Percentiles rank a stretch among this genome's conserved stretches.
Evolutionary conservation across 2,888 invertebrate species (phyloP).

Genomic region (Herminia tarsipennalis): DNA sequence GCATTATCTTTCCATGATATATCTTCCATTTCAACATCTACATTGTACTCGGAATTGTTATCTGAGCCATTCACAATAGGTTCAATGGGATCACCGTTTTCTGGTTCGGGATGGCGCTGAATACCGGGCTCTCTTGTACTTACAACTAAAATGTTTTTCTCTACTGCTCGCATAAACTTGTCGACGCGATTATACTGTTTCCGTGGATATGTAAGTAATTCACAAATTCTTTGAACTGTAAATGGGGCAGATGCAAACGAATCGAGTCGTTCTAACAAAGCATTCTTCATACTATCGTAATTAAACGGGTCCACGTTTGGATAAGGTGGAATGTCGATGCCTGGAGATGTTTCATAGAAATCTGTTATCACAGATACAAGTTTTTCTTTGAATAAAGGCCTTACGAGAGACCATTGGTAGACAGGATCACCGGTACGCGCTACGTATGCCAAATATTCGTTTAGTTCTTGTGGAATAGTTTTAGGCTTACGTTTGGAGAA

Average conservation of each 20-base stretch:
- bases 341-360: constrained; percentile 92
- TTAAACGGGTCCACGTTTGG: constrained; percentile 97
- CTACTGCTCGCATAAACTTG: constrained; percentile 98
- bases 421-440: constrained; percentile 97
- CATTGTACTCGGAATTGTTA: constrained; percentile 82
- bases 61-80: constrained; percentile 87
- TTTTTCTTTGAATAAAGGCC: constrained; percentile 95
- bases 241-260: constrained; percentile 96
- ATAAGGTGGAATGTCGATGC: constrained; percentile 92
- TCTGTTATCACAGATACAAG: constrained; percentile 94
- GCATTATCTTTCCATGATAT: constrained; percentile 79
- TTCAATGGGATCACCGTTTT: constrained; percentile 88
- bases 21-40: constrained; percentile 84
- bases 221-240: constrained; percentile 98
- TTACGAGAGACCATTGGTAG: constrained; percentile 95
- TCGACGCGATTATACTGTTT: constrained; percentile 98
- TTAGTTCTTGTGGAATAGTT: constrained; percentile 94
- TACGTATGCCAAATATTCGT: constrained; percentile 95
- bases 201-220: constrained; percentile 94
- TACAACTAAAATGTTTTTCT: constrained; percentile 97
- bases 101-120: constrained; percentile 86
- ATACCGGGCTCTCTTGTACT: constrained; percentile 89
- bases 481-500: constrained; percentile 91
- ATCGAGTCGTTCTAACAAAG: constrained; percentile 92
- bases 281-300: constrained; percentile 95